These are phyloP conservation scores for Protobothrops mucrosquamatus DNA, from an alignment of 2,113 vertebrate genomes.

Conservation along the genomic window DNA sequence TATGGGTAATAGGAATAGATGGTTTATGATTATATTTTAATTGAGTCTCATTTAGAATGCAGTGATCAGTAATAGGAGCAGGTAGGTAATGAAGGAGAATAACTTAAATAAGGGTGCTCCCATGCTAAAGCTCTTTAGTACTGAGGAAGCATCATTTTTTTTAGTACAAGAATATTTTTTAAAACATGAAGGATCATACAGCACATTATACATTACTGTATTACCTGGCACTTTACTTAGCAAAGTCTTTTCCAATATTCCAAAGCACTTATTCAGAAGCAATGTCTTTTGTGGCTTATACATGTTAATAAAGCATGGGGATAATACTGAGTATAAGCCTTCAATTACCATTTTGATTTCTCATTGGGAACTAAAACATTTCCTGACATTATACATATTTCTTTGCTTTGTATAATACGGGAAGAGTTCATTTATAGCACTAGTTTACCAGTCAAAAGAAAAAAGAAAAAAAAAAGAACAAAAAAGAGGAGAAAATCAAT, in stretches of 20 bases:
- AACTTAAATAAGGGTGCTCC: background rate
- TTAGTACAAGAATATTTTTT: background rate
- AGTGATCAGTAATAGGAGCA: background rate
- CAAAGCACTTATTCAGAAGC: background rate
- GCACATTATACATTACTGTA: background rate
- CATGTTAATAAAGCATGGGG: background rate
- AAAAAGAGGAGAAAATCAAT: background rate
- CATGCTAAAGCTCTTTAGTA: background rate
- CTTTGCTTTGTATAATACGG: background rate
- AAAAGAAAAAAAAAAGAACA: background rate
- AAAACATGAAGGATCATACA: background rate
- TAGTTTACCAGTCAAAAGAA: background rate
- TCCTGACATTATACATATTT: background rate
- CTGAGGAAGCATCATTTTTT: background rate
- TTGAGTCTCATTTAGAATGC: background rate
- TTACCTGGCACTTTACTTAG: background rate
- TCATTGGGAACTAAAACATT: background rate
- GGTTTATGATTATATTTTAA: slow-evolving; percentile 39
- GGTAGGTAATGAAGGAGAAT: background rate
- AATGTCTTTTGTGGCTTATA: background rate
- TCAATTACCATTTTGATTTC: background rate
- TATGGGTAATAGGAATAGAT: background rate
- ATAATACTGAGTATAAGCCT: background rate
- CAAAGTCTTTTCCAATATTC: background rate
- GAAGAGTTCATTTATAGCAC: background rate